These are phyloP conservation scores for Tetramorium parvispinum DNA, from an alignment of 1,140 invertebrate genomes.

Conservation along the genomic window DNA sequence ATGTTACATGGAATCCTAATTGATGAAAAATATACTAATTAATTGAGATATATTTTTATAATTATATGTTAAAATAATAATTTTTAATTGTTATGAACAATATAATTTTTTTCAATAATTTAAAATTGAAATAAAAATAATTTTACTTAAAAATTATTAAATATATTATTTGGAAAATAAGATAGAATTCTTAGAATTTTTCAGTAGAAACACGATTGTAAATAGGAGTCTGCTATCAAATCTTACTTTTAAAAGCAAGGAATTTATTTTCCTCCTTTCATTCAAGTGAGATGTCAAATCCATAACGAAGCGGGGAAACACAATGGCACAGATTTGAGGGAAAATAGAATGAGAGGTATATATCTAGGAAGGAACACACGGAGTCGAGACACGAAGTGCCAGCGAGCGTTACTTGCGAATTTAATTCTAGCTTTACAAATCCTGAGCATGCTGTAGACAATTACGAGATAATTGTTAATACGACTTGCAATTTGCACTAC, in stretches of 20 bases:
- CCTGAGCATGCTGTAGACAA: constrained; percentile 62
- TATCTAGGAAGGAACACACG: constrained; percentile 8
- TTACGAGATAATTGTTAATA: constrained; percentile 72
- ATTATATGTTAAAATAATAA: neutral
- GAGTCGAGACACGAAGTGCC: constrained; percentile 28
- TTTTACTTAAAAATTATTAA: neutral
- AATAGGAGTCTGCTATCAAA: neutral
- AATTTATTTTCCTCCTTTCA: constrained; percentile 27
- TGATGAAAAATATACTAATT: neutral
- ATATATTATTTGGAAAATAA: neutral
- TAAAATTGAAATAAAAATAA: neutral
- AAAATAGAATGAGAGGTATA: constrained; percentile 28
- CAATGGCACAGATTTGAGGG: constrained; percentile 39
- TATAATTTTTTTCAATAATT: neutral
- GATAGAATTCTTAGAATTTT: neutral
- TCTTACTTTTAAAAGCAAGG: constrained; percentile 19
- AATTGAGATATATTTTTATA: neutral
- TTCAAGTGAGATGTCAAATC: constrained; percentile 59
- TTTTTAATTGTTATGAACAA: neutral
- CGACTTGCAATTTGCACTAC: constrained; percentile 59
- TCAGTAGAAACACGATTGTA: neutral
- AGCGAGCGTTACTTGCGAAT: constrained; percentile 62
- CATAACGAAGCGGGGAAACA: constrained; percentile 29
- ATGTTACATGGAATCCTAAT: neutral
- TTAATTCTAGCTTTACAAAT: constrained; percentile 69